These are phyloP conservation scores for Ellobius talpinus DNA, from an alignment of 2,113 vertebrate genomes.

Conservation along the genomic window DNA sequence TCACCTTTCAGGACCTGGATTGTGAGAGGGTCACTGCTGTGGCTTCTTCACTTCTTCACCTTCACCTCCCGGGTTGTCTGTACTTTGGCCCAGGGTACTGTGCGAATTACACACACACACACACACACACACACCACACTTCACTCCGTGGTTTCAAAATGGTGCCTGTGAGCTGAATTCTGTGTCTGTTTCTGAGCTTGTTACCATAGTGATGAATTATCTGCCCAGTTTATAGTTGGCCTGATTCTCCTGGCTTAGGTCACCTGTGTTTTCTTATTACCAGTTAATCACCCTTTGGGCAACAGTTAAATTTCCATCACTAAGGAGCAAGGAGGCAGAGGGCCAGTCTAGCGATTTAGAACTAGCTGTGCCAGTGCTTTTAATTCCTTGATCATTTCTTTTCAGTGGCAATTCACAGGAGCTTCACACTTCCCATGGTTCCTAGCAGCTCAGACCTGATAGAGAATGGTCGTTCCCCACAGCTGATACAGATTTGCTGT, in stretches of 20 bases:
- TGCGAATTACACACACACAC: neutral
- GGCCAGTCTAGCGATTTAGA: constrained; percentile 19
- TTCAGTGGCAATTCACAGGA: neutral
- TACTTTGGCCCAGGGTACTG: constrained; percentile 18
- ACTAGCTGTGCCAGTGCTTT: neutral
- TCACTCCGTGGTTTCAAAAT: constrained; percentile 51
- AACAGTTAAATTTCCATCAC: neutral
- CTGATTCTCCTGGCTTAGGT: neutral
- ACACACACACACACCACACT: neutral
- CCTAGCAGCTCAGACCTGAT: neutral
- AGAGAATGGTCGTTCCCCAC: neutral
- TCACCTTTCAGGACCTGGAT: neutral
- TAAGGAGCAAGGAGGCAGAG: neutral
- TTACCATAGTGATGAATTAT: constrained; percentile 84
- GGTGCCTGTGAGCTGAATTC: constrained; percentile 56
- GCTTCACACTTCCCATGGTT: neutral
- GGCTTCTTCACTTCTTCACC: neutral
- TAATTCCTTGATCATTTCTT: neutral
- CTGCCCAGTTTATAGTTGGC: constrained; percentile 34
- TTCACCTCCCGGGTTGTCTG: constrained; percentile 9
- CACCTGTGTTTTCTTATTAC: neutral
- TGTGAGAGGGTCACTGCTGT: neutral
- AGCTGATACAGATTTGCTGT: neutral
- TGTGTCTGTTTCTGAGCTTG: constrained; percentile 80
- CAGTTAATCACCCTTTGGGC: neutral